Evolutionary conservation across 2,888 invertebrate genomes (phyloP), one percentile per base, ranked within the genome.

Genomic region (Noctuana brunneofusca): DNA sequence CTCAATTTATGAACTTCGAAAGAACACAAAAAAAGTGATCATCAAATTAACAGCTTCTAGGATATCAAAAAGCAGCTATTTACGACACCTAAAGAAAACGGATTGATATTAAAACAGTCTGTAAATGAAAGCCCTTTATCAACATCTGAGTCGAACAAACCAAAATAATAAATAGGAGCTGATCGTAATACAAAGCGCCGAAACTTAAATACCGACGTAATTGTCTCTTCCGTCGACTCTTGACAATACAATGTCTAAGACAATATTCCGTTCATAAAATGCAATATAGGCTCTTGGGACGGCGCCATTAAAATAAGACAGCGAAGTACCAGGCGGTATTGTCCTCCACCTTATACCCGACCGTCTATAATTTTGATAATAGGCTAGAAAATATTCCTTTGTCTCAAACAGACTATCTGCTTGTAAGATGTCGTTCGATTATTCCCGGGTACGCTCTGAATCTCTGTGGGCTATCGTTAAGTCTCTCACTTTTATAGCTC

Each of bases 381-480:
- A 89, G 86, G 78, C 87, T 85, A 88, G 89, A 88, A 87, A 90
- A 88, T 87, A 86, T 86, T 83, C 86, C 86, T 87, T 90, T 90
- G 89, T 90, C 81, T 84, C 69, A 69, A 74, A 69, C 80, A 76
- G 83, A 76, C 81, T 85, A 86, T 84, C 84, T 80, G 78, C 74
- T 80, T 81, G 77, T 84, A 81, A 79, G 83, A 72, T 72, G 72
- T 70, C 80, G 81, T 86, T 87, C 86, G 87, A 89, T 87, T 85
- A 84, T 84, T 74, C 66, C 70, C 64, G 66, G 64, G 71, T 66
- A 72, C 67, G 67, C 63, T 22, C 65, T 65, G 64, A 63, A 66
- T 64, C 63, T 64, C 62, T 65, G 65, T 63, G 57, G 64, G 65
- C 65, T 62, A 67, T 69, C 66, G 55, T 67, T 65, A 66, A 69